Base-by-base conservation (phyloP, 2,113 vertebrate species). In the Mohoua ochrocephala region DNA sequence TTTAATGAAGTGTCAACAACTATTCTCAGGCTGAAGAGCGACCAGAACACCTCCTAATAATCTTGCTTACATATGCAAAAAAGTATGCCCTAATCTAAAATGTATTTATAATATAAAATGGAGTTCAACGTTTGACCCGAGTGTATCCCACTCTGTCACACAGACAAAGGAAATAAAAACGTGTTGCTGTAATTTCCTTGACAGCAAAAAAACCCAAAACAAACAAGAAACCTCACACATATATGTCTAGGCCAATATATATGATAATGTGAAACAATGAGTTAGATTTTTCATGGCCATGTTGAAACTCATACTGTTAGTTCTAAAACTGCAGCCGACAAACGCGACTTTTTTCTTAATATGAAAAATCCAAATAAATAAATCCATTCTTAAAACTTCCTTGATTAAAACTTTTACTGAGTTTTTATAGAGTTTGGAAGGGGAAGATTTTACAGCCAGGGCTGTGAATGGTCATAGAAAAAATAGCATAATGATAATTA, bases 1-100 rank as follows among this genome's bases (percentile, higher is more conserved):
- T 61, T 50, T 96, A 96, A 96, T 94, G 94, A 96, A 94, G 95
- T 97, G 95, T 92, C 95, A 96, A 93, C 85, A 93, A 84, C 76
- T 68, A 68, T 68, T 92, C 86, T 95, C 92, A 89, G 84, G 80
- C 95, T 85, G 87, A 93, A 65, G 74, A 97, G 59, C 0, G 0
- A 85, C 90, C 39, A 21, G 94, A 93, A 95, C 80, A 95, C 44
- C 89, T 89, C 91, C 80, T 73, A 84, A 89, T 45, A 92, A 82
- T 94, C 73, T 75, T 69, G 91, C 83, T 81, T 93, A 71, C 85
- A 86, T 91, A 93, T 78, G 83, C 85, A 96, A 95, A 96, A 96
- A 96, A 95, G 21, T 74, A 81, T 53, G 91, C 10, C 56, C 11
- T 91, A 78, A 91, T 94, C 93, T 91, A 78, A 93, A 95, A 87